Conservation (phyloP, 2,113 vertebrate species). For the Bubalus kerabau region DNA sequence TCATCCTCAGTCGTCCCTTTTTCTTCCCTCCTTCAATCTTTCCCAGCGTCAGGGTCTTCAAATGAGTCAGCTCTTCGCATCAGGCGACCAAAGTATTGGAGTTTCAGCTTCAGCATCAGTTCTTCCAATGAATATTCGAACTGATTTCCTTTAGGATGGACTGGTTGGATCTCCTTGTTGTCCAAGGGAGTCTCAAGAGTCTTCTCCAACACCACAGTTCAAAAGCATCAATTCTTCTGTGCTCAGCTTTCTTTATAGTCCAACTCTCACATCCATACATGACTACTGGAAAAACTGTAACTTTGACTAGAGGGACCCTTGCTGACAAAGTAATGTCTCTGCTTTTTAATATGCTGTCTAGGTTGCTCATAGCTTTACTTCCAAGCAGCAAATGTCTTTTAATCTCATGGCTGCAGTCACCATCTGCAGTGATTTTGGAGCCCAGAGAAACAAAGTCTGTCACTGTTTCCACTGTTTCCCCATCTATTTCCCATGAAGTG, state of each 20-base stretch:
- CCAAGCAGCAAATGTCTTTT: neutral
- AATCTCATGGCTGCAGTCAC: neutral
- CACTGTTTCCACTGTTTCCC: neutral
- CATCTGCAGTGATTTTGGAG: neutral
- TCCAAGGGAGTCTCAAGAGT: neutral
- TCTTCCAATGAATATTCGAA: neutral
- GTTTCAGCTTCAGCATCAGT: neutral
- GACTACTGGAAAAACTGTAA: accelerated
- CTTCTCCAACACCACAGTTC: neutral
- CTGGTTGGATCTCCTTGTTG: neutral
- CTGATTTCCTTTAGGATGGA: neutral
- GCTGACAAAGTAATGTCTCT: neutral
- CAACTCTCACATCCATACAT: neutral
- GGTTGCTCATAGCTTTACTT: neutral
- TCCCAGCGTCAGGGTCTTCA: neutral
- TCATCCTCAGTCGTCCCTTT: neutral
- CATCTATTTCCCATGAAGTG: neutral
- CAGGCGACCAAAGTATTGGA: neutral
- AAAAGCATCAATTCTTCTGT: neutral
- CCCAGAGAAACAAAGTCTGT: neutral
- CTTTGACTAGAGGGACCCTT: neutral
- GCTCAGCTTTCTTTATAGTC: neutral
- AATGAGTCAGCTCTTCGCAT: neutral
- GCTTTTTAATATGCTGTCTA: neutral
- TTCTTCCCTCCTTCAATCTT: neutral